These are phyloP conservation scores for Molossus molossus DNA, from an alignment of 2,797 vertebrate species.

Conservation along the genomic window DNA sequence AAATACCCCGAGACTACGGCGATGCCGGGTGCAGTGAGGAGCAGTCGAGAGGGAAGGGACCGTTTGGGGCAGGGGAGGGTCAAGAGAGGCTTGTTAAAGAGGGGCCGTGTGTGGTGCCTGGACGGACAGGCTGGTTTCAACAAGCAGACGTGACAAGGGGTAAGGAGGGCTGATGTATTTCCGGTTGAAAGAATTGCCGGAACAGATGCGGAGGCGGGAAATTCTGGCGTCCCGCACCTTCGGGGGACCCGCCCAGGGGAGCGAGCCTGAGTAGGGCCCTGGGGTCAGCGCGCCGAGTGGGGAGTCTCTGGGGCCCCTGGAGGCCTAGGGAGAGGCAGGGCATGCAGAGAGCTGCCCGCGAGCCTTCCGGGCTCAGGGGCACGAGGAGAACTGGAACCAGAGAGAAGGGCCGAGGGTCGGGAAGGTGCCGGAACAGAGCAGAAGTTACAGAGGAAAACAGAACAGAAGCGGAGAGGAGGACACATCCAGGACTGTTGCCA, in stretches of 20 bases:
- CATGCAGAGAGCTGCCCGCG: neutral
- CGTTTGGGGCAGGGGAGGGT: neutral
- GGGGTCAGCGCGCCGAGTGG: neutral
- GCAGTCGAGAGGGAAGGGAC: neutral
- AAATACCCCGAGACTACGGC: accelerated
- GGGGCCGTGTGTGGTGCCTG: no score
- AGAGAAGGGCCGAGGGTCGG: neutral
- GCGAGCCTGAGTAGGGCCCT: neutral
- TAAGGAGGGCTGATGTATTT: no score
- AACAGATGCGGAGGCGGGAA: neutral
- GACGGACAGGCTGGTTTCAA: neutral
- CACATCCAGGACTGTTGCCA: neutral
- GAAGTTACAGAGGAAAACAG: neutral
- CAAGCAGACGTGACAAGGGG: neutral
- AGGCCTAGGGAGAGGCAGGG: neutral
- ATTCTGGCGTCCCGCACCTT: neutral
- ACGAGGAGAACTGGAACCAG: neutral
- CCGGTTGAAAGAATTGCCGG: neutral
- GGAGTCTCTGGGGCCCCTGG: neutral
- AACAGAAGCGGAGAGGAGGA: neutral
- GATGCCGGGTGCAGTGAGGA: accelerated
- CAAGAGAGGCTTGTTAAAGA: neutral
- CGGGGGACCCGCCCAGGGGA: neutral
- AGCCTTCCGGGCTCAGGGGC: neutral
- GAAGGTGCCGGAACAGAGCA: neutral